Percentiles rank a stretch among this genome's conserved stretches.
phyloP scores from a whole-genome alignment of 2,797 vertebrate species.

The Pseudochirops corinnae region DNA sequence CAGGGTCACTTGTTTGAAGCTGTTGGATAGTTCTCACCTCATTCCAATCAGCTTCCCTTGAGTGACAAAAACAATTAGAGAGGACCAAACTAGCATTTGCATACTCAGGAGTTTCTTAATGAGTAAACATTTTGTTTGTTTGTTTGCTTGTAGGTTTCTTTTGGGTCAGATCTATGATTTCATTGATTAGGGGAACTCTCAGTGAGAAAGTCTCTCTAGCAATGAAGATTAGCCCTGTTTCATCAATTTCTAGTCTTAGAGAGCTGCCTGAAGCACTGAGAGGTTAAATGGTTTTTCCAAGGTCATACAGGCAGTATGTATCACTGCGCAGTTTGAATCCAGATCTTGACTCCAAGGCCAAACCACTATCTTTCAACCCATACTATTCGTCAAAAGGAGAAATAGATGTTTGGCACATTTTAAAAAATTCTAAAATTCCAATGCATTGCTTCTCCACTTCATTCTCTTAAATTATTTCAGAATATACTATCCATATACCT shows the following conservation, averaged over 20 bases:
- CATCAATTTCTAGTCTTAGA: neutral
- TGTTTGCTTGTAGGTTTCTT: neutral
- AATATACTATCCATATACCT: neutral
- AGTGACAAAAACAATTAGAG: conserved; percentile 4
- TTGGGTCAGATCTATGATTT: neutral
- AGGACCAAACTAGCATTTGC: neutral
- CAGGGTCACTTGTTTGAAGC: conserved; percentile 57
- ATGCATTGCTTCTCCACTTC: neutral
- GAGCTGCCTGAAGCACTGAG: neutral
- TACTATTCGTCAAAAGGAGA: neutral
- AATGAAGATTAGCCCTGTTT: neutral
- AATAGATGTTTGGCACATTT: neutral
- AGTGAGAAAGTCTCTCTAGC: neutral
- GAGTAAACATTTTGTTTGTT: neutral
- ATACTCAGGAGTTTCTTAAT: neutral
- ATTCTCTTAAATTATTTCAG: neutral
- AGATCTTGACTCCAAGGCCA: neutral
- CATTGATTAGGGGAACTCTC: neutral
- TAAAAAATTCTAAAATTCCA: neutral
- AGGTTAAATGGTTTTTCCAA: neutral
- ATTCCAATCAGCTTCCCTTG: conserved; percentile 34
- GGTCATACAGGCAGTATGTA: neutral
- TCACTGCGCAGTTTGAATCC: neutral
- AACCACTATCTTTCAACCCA: neutral
- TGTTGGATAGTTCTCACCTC: conserved; percentile 37